A percentile compares a stretch with the other conserved stretches of the same genome.
These are phyloP conservation scores for Drosophila tropicalis DNA, from an alignment of 1,140 invertebrate species.

Conservation along the genomic window DNA sequence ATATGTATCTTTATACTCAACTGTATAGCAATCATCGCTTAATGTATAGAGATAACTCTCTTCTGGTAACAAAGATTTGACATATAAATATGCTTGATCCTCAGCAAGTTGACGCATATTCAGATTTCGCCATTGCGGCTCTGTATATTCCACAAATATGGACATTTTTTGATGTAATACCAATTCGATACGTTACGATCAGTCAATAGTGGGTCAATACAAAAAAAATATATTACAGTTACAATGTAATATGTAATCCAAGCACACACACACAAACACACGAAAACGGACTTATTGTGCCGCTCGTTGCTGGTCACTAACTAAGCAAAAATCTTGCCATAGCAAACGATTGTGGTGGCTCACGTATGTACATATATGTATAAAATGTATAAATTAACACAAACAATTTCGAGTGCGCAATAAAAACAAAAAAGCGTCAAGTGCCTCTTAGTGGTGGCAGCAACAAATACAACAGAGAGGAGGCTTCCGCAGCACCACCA, in stretches of 20 bases:
- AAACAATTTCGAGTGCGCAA: slow-evolving; percentile 80
- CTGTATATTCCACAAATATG: slow-evolving; percentile 74
- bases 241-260: slow-evolving; percentile 22
- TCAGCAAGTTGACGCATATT: slow-evolving; percentile 69
- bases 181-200: neutral
- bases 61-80: slow-evolving; percentile 40
- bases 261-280: neutral
- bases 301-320: slow-evolving; percentile 14
- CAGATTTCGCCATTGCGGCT: slow-evolving; percentile 70
- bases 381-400: slow-evolving; percentile 43
- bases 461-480: slow-evolving; percentile 21
- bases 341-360: slow-evolving; percentile 43
- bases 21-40: slow-evolving; percentile 74
- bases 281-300: slow-evolving; percentile 16
- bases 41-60: slow-evolving; percentile 65
- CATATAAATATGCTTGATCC: slow-evolving; percentile 71
- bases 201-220: slow-evolving; percentile 33
- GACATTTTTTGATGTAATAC: slow-evolving; percentile 49
- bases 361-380: slow-evolving; percentile 8
- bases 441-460: neutral
- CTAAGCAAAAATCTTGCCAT: slow-evolving; percentile 58
- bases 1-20: slow-evolving; percentile 31
- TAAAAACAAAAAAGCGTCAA: slow-evolving; percentile 62
- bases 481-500: slow-evolving; percentile 7
- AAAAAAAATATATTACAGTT: slow-evolving; percentile 18